Conservation (phyloP, 1,140 invertebrate species). For the Apis florea region DNA sequence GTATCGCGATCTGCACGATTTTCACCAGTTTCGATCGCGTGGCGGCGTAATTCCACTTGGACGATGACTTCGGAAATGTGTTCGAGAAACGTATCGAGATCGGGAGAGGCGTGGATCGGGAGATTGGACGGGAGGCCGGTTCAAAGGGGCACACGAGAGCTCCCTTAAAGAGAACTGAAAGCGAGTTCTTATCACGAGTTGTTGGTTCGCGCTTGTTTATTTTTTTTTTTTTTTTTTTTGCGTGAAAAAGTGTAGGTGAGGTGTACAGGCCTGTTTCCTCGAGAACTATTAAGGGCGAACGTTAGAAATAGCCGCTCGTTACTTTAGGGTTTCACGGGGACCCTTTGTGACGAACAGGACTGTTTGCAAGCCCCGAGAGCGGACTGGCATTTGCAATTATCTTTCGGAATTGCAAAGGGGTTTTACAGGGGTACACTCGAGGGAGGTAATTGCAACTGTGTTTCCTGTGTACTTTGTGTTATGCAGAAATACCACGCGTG, state of each 20-base stretch:
- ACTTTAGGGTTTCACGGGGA: background rate
- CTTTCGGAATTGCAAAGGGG: background rate
- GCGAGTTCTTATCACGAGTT: background rate
- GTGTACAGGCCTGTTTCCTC: background rate
- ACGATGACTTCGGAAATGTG: background rate
- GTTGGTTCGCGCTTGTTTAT: background rate
- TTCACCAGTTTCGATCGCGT: background rate
- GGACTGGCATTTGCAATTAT: constrained; percentile 6
- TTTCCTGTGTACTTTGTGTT: background rate
- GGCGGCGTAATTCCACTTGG: constrained; percentile 19
- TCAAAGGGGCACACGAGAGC: too few species aligned
- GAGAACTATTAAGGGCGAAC: background rate
- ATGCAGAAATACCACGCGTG: background rate
- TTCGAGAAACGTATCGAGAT: background rate
- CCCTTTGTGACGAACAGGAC: background rate
- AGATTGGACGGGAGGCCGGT: background rate
- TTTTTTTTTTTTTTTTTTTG: background rate
- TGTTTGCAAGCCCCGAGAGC: background rate
- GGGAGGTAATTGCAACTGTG: background rate
- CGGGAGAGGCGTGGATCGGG: background rate
- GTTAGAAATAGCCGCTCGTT: background rate
- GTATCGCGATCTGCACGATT: constrained; percentile 29
- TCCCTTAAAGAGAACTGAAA: too few species aligned
- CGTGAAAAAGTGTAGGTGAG: background rate
- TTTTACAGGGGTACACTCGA: background rate